Evolutionary conservation across 1,140 invertebrate species (phyloP).

Genomic region (Papilio polyxenes): DNA sequence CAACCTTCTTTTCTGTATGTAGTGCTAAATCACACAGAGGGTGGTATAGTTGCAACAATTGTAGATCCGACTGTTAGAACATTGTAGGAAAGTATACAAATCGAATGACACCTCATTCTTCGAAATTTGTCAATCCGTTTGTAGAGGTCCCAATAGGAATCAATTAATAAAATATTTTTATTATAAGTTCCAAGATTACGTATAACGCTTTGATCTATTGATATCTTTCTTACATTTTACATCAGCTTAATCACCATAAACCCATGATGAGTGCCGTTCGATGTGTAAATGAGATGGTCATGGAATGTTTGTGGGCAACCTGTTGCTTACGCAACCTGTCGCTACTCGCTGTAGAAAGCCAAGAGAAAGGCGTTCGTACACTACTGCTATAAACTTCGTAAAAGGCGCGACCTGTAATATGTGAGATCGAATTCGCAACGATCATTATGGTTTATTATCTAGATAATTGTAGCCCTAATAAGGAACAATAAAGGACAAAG

Average conservation of each 20-base stretch:
- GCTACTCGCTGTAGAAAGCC: slow-evolving; percentile 55
- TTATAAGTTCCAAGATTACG: neutral
- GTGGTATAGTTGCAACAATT: too few species aligned
- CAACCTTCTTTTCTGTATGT: neutral
- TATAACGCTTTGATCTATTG: neutral
- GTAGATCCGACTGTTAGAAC: too few species aligned
- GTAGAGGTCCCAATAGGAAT: too few species aligned
- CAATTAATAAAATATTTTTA: too few species aligned
- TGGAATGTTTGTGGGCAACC: slow-evolving; percentile 36
- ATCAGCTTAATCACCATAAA: neutral
- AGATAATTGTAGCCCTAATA: neutral
- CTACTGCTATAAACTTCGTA: slow-evolving; percentile 46
- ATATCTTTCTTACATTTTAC: neutral
- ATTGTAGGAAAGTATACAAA: too few species aligned
- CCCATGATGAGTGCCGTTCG: slow-evolving; percentile 5
- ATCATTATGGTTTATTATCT: neutral
- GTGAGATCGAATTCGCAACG: slow-evolving; percentile 1
- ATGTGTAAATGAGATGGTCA: slow-evolving; percentile 28
- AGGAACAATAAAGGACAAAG: neutral
- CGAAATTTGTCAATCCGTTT: too few species aligned
- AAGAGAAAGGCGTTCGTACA: slow-evolving; percentile 52
- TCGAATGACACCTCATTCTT: too few species aligned
- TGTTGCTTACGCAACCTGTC: slow-evolving; percentile 41
- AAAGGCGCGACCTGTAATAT: slow-evolving; percentile 4
- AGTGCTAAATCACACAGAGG: neutral